Evolutionary conservation across 2,888 invertebrate species (phyloP).

Genomic region (Endomychus coccineus): DNA sequence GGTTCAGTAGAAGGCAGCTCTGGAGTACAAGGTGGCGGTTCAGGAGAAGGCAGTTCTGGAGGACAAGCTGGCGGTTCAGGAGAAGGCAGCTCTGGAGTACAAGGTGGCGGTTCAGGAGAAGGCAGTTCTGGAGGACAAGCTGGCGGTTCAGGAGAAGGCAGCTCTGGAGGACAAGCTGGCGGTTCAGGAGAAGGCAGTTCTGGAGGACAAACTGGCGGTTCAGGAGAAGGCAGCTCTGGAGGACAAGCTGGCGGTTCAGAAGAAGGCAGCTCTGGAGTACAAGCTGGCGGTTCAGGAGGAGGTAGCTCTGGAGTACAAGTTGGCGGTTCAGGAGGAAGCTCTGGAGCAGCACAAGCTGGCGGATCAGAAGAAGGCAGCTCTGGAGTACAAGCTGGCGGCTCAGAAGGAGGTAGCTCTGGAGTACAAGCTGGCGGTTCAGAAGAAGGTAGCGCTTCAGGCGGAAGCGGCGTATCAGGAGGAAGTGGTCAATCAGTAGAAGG

Average conservation of each 20-base stretch:
- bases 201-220: too few relatives aligned
- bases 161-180: not conserved
- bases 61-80: not conserved
- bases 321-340: not conserved
- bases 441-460: not conserved
- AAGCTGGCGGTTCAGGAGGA: not conserved
- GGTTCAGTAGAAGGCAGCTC: too few relatives aligned
- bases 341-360: not conserved
- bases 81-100: not conserved
- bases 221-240: conserved; percentile 4
- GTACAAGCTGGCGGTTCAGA: not conserved
- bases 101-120: not conserved
- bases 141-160: too few relatives aligned
- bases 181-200: too few relatives aligned
- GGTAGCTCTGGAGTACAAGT: not conserved
- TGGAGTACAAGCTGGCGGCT: not conserved
- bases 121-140: not conserved
- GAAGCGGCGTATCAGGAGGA: not conserved
- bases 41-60: not conserved
- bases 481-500: not conserved
- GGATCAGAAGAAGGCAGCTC: not conserved
- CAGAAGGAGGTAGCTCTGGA: not conserved
- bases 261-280: not conserved
- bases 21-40: not conserved
- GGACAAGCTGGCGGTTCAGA: not conserved